Evolutionary conservation across 2,888 invertebrate genomes (phyloP), one percentile per base, ranked within the genome.

Genomic region (Phlogophora meticulosa): DNA sequence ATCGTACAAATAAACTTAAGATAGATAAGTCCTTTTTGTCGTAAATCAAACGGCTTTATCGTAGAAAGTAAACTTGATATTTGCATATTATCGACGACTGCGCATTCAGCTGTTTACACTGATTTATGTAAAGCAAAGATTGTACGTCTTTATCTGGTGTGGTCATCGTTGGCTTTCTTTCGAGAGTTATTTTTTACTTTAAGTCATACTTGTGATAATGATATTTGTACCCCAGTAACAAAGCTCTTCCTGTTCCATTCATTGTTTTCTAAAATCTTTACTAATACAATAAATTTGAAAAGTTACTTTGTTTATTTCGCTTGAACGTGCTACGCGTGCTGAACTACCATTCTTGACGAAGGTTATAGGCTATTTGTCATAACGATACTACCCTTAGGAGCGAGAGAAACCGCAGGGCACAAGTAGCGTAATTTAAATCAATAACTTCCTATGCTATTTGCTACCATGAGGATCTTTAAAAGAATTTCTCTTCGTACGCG

Each of bases 41-140:
- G 77, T 76, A 74, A 62, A 76, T 78, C 85, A 83, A 86, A 86
- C 78, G 61, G 59, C 56, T 81, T 84, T 88, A 87, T 86, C 88
- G 72, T 79, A 68, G 75, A 79, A 78, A 87, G 84, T 85, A 69
- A 75, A 80, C 78, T 71, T 55, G 72, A 73, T 81, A 86, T 88
- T 87, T 85, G 85, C 83, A 81, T 85, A 86, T 76, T 75, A 78
- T 84, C 78, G 82, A 85, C 78, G 65, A 76, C 58, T 67, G 67
- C 65, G 76, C 78, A 78, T 86, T 82, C 69, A 80, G 67, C 72
- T 84, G 73, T 85, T 83, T 83, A 69, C 77, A 65, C 71, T 79
- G 81, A 81, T 73, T 85, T 83, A 76, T 78, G 81, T 76, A 56
- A 70, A 76, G 61, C 52, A 28, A 51, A 70, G 68, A 65, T 59